Percentiles rank a stretch among this genome's conserved stretches.
Conservation (phyloP, 2,113 vertebrate species). For the Climacteris rufus region DNA sequence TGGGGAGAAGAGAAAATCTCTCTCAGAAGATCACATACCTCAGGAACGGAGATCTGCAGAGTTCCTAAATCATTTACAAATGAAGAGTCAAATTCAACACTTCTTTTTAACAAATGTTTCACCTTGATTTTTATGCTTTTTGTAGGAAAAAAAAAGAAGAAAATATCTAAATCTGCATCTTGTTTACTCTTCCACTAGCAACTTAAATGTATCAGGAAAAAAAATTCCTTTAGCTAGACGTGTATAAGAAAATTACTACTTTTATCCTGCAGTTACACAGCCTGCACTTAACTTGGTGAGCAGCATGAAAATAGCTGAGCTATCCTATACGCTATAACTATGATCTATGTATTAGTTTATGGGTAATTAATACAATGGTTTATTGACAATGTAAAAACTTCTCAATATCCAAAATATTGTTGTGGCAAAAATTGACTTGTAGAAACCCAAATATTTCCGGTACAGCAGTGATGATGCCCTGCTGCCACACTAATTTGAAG, state of each 20-base stretch:
- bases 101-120: not conserved
- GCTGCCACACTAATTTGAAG: not conserved
- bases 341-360: not conserved
- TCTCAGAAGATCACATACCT: not conserved
- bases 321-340: not conserved
- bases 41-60: accelerated
- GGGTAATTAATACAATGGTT: not conserved
- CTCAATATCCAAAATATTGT: not conserved
- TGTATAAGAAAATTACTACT: not conserved
- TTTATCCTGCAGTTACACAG: not conserved
- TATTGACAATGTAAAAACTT: not conserved
- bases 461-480: accelerated
- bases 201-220: not conserved
- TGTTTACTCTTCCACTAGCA: not conserved
- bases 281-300: not conserved
- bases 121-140: not conserved
- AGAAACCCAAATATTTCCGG: not conserved
- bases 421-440: not conserved
- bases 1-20: not conserved
- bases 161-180: not conserved
- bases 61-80: not conserved
- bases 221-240: not conserved
- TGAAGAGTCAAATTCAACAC: not conserved
- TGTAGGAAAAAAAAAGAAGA: accelerated
- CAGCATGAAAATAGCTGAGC: not conserved